Base-by-base conservation (phyloP, 2,113 vertebrate species). In the Percina caprodes region DNA sequence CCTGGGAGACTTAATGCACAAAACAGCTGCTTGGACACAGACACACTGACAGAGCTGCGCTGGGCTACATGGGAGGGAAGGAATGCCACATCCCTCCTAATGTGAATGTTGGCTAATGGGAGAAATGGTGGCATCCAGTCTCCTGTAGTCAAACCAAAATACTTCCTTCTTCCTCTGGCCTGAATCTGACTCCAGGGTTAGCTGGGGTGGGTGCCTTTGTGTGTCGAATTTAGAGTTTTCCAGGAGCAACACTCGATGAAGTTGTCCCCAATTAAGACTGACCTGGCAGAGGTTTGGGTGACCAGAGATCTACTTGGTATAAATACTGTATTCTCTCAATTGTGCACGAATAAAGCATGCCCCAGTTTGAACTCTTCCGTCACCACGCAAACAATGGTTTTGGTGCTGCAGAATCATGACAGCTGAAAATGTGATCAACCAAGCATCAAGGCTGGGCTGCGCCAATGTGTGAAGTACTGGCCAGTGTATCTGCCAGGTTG, bases 361-460 rank as follows among this genome's bases (percentile, higher is more conserved):
- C 88, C 87, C 76, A 75, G 23, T 85, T 80, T 87, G 90, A 93
- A 87, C 83, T 84, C 74, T 10, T 69, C 69, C 14, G 58, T 81
- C 76, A 84, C 51, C 6, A 48, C 76, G 83, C 69, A 69, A 78
- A 91, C 87, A 91, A 88, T 78, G 71, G 54, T 88, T 85, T 87
- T 81, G 68, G 77, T 83, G 72, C 86, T 90, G 86, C 83, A 83
- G 88, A 90, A 83, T 89, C 87, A 89, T 84, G 85, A 88, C 85
- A 90, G 86, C 88, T 88, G 87, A 91, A 89, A 90, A 91, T 87
- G 79, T 61, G 83, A 71, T 80, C 88, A 89, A 69, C 86, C 88
- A 81, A 85, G 86, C 91, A 88, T 89, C 90, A 82, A 85, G 68
- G 49, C 62, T 18, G 54, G 49, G 26, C 82, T 65, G 60, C 2